Percentiles rank a stretch among this genome's conserved stretches.
Conservation (phyloP, 1,140 invertebrate species). For the Glomeris maerens region DNA sequence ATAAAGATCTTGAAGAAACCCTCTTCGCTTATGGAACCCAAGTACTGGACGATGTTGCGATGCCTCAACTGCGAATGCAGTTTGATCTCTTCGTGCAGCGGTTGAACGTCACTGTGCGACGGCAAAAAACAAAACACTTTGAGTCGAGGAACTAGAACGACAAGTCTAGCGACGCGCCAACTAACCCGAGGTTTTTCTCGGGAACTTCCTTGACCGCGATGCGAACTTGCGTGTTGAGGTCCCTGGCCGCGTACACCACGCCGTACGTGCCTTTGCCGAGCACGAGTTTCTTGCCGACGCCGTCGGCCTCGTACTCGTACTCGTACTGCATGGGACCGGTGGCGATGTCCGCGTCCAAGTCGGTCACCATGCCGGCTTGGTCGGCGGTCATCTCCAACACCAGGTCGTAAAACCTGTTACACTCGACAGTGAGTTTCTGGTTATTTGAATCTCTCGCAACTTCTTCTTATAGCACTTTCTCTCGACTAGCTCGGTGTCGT, state of each 20-base stretch:
- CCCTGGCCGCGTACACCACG: constrained; percentile 83
- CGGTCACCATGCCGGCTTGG: constrained; percentile 67
- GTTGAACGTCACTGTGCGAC: constrained; percentile 69
- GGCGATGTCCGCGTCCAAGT: constrained; percentile 55
- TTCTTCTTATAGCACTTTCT: constrained; percentile 2
- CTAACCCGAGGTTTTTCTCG: constrained; percentile 77
- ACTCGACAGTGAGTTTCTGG: constrained; percentile 2
- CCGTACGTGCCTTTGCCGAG: constrained; percentile 95
- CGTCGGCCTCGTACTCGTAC: constrained; percentile 95
- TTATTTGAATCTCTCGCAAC: constrained; percentile 7
- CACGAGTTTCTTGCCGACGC: constrained; percentile 67
- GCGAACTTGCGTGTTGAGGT: constrained; percentile 84
- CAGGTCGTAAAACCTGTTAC: constrained; percentile 27
- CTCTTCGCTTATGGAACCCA: constrained; percentile 86
- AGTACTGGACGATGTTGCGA: constrained; percentile 94
- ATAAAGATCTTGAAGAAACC: constrained; percentile 97
- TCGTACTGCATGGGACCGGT: constrained; percentile 51
- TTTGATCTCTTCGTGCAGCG: constrained; percentile 95
- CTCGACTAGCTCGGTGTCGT: too few relatives aligned
- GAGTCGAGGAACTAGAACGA: too few relatives aligned
- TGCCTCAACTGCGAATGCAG: constrained; percentile 91
- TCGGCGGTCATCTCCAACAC: constrained; percentile 64
- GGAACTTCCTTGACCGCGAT: constrained; percentile 98
- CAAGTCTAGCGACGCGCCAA: constrained; percentile 15
- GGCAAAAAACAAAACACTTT: too few relatives aligned